Percentiles rank a stretch among this genome's conserved stretches.
phyloP scores from a whole-genome alignment of 1,140 invertebrate species.

The Danaus plexippus region DNA sequence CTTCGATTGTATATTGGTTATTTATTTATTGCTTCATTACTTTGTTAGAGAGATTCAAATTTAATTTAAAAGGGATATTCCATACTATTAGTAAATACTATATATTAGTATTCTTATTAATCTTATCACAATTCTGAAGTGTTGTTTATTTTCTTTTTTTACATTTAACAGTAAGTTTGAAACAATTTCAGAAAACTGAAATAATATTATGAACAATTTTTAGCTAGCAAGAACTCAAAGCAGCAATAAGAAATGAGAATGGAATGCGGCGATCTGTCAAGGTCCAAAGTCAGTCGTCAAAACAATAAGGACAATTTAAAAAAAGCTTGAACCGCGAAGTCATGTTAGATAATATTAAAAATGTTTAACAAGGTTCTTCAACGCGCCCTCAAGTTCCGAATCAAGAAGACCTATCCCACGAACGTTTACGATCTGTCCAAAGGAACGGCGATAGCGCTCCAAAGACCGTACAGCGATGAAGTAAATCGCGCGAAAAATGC shows the following conservation, averaged over 20 bases:
- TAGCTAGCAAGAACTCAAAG: too few species aligned
- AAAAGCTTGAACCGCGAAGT: constrained; percentile 4
- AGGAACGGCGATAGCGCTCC: constrained; percentile 49
- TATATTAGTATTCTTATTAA: too few species aligned
- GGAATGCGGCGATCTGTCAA: constrained; percentile 12
- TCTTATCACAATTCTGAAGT: too few species aligned
- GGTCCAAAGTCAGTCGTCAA: constrained; percentile 5
- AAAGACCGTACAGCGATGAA: constrained; percentile 59
- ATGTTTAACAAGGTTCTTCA: constrained; percentile 66
- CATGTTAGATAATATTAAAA: constrained; percentile 27
- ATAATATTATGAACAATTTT: too few species aligned
- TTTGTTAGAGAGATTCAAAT: too few species aligned
- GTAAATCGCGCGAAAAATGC: constrained; percentile 53
- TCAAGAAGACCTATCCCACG: constrained; percentile 61
- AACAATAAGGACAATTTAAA: constrained; percentile 8
- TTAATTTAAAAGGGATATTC: too few species aligned
- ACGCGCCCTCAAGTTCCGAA: constrained; percentile 55
- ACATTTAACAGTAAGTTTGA: too few species aligned
- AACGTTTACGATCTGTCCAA: constrained; percentile 60
- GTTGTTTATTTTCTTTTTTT: too few species aligned
- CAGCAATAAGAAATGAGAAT: background rate
- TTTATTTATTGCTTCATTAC: too few species aligned
- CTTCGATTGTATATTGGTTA: too few species aligned
- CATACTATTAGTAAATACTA: too few species aligned
- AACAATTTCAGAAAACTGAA: too few species aligned